phyloP scores from a whole-genome alignment of 2,113 vertebrate species.

The Bungarus multicinctus region DNA sequence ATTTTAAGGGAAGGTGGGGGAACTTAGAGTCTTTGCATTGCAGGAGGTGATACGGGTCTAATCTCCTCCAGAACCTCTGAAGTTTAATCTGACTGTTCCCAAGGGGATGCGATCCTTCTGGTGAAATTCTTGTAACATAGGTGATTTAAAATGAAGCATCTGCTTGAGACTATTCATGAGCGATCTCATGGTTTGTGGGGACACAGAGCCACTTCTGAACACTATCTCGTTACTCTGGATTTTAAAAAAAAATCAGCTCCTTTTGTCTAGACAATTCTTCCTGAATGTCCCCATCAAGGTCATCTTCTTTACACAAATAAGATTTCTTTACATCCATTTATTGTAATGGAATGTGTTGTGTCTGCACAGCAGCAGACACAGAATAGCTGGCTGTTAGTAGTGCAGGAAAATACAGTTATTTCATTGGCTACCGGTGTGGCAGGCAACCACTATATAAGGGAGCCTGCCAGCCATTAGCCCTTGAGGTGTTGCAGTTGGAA shows the following conservation, averaged over 20 bases:
- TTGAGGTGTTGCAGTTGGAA: too few species aligned
- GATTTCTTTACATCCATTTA: not conserved
- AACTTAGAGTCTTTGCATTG: not conserved
- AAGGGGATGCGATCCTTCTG: not conserved
- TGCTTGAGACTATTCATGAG: not conserved
- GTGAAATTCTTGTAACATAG: not conserved
- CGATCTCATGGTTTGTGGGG: not conserved
- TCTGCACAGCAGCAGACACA: too few species aligned
- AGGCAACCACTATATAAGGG: too few species aligned
- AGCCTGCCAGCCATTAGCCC: too few species aligned
- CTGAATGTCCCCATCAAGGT: not conserved
- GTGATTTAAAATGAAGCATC: not conserved
- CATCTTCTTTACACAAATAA: not conserved
- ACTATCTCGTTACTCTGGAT: not conserved
- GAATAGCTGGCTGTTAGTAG: too few species aligned
- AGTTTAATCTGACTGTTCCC: not conserved
- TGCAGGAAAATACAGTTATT: too few species aligned
- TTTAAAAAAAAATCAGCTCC: not conserved
- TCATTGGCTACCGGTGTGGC: too few species aligned
- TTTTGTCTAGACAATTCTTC: not conserved
- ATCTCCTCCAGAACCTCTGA: not conserved
- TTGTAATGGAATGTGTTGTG: not conserved
- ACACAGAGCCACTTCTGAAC: not conserved
- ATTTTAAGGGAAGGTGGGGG: not conserved
- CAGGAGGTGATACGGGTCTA: not conserved